Conservation (phyloP, 2,113 vertebrate species). For the Aphelocoma coerulescens region DNA sequence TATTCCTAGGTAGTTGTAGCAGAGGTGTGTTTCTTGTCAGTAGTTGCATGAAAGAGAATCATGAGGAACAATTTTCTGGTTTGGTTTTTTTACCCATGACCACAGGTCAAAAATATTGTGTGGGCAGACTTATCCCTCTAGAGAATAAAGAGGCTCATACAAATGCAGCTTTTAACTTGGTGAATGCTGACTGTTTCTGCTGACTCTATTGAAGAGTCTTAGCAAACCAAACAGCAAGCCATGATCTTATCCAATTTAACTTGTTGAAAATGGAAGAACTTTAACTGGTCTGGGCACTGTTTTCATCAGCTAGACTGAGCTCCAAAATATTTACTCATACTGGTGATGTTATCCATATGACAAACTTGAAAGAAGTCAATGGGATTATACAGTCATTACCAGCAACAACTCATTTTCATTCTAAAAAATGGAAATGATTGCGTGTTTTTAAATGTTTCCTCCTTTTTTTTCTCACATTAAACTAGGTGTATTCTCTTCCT, state of each 20-base stretch:
- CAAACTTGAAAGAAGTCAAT: neutral
- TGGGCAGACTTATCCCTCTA: neutral
- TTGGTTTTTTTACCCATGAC: rapidly evolving
- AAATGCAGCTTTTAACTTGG: neutral
- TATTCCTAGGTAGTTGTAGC: neutral
- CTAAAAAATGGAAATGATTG: neutral
- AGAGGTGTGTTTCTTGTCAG: neutral
- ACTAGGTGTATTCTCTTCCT: neutral
- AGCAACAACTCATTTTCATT: neutral
- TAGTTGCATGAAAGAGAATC: neutral
- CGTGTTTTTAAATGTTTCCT: neutral
- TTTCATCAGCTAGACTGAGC: neutral
- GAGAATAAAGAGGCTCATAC: rapidly evolving
- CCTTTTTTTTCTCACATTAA: neutral
- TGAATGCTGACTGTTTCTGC: neutral
- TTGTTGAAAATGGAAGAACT: neutral
- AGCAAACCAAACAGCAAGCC: neutral
- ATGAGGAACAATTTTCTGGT: rapidly evolving
- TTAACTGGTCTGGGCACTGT: neutral
- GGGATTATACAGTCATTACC: neutral
- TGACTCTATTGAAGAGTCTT: neutral
- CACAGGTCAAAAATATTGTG: neutral
- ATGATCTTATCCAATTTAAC: neutral
- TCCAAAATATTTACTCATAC: neutral
- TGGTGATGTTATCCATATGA: neutral